Conservation (phyloP, 2,797 vertebrate genomes). For the Cyclura pinguis region DNA sequence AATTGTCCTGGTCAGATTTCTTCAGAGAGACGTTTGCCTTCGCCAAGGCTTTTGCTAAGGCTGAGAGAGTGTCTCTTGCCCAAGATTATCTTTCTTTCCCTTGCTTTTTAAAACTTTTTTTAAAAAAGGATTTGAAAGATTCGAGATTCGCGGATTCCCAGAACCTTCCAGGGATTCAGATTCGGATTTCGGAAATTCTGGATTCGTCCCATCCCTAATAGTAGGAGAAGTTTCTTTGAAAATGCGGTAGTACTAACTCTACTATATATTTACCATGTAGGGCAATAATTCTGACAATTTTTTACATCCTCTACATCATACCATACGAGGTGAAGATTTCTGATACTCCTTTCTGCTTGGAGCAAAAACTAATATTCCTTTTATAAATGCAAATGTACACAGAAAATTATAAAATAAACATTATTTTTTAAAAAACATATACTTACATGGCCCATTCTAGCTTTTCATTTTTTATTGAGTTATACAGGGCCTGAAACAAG, state of each 20-base stretch:
- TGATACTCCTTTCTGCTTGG: conserved; percentile 5
- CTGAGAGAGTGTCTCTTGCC: no score
- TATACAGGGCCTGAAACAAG: conserved; percentile 89
- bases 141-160: no score
- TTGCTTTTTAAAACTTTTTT: no score
- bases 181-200: no score
- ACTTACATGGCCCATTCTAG: conserved; percentile 99
- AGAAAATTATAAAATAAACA: not conserved
- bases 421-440: conserved; percentile 39
- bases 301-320: not conserved
- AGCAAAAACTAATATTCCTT: conserved; percentile 4
- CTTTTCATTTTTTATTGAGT: conserved; percentile 98
- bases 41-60: no score
- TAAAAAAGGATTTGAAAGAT: no score
- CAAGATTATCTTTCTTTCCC: no score
- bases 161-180: no score
- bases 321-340: not conserved
- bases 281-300: not conserved
- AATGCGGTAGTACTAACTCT: no score
- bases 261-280: not conserved
- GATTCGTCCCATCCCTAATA: no score
- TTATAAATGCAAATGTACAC: not conserved
- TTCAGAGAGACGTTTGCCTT: no score
- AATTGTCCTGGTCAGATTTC: no score
- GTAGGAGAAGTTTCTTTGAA: not conserved